A percentile compares a stretch with the other conserved stretches of the same genome.
Conservation (phyloP, 1,140 invertebrate species). For the Grapholita molesta region DNA sequence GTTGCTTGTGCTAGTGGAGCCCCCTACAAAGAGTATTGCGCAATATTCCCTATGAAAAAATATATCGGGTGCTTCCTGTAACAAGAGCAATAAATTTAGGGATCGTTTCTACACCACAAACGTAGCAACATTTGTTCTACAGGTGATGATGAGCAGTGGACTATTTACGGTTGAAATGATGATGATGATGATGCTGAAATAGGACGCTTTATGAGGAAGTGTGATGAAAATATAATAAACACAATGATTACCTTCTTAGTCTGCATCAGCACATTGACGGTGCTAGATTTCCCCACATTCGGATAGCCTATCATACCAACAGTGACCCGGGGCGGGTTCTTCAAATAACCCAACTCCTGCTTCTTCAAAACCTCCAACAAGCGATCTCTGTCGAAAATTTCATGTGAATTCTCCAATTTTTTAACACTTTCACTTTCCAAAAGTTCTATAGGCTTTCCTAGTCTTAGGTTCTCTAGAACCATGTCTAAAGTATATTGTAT, state of each 20-base stretch:
- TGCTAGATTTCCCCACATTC: conserved; percentile 99
- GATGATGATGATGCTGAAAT: no score
- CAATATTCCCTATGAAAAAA: no score
- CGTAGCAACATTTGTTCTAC: no score
- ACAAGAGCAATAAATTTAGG: no score
- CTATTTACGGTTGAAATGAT: no score
- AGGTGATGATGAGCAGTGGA: no score
- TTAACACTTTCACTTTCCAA: conserved; percentile 23
- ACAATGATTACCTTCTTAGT: conserved; percentile 88
- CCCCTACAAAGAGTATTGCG: no score
- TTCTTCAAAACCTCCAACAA: conserved; percentile 84
- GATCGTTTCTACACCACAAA: no score
- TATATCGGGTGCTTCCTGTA: no score
- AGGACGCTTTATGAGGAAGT: neutral
- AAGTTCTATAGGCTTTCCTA: conserved; percentile 54
- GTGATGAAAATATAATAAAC: conserved; percentile 1
- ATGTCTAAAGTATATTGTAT: conserved; percentile 74
- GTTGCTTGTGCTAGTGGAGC: no score
- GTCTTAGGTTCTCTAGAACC: conserved; percentile 60
- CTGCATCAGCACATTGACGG: conserved; percentile 95
- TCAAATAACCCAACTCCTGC: conserved; percentile 81
- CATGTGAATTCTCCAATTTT: conserved; percentile 54
- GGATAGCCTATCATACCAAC: conserved; percentile 98
- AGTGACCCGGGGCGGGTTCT: conserved; percentile 82
- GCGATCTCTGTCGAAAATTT: conserved; percentile 79